A percentile compares a stretch with the other conserved stretches of the same genome.
phyloP scores from a whole-genome alignment of 2,113 vertebrate species.

The Grantiella picta region DNA sequence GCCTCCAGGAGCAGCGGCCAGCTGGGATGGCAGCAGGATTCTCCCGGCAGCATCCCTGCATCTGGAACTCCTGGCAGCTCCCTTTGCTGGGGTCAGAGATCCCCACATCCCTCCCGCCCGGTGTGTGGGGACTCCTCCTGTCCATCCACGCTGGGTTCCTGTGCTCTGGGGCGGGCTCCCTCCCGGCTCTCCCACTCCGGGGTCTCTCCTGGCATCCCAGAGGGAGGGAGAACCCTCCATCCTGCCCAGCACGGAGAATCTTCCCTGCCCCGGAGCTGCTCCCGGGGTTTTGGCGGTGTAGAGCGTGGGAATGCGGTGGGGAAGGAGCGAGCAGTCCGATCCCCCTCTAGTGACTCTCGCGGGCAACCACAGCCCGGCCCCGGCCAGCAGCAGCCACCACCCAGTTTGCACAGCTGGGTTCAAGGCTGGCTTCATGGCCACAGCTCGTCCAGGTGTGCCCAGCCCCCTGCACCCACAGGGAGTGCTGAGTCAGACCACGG shows the following conservation, averaged over 20 bases:
- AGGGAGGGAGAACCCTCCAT: background rate
- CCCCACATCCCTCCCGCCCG: fast-evolving
- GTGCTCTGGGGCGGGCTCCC: background rate
- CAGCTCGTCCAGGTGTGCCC: background rate
- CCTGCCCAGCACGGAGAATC: fast-evolving
- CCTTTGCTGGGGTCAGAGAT: background rate
- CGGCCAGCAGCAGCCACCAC: background rate
- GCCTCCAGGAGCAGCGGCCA: background rate
- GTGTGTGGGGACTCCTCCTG: fast-evolving
- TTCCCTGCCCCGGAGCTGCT: background rate
- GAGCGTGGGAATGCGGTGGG: background rate
- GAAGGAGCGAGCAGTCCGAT: background rate
- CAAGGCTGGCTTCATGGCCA: background rate
- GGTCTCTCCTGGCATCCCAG: background rate
- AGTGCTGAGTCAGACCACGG: background rate
- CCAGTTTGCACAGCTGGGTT: background rate
- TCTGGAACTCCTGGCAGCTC: background rate
- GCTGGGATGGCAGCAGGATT: background rate
- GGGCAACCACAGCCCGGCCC: background rate
- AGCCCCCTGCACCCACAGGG: fast-evolving
- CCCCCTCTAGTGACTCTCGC: conserved; percentile 47
- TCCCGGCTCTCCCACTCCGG: background rate
- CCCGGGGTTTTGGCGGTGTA: background rate
- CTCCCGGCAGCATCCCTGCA: background rate
- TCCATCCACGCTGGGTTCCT: background rate